These are phyloP conservation scores for Recurvirostra avosetta DNA, from an alignment of 2,113 vertebrate genomes.

Conservation along the genomic window DNA sequence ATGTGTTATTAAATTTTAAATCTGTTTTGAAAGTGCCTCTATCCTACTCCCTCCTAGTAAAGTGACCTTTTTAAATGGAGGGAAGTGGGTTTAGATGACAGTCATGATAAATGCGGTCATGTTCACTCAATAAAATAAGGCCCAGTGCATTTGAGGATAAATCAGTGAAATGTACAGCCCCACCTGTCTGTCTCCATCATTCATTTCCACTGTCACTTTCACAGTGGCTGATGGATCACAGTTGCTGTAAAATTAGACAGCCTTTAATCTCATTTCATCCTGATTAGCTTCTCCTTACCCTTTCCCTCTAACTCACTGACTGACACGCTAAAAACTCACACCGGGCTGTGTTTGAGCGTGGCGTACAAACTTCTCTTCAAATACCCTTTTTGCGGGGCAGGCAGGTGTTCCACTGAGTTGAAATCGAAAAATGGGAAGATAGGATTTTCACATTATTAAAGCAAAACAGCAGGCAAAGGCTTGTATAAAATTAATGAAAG, in stretches of 20 bases:
- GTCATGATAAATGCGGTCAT: slow-evolving; percentile 99
- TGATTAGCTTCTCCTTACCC: slow-evolving; percentile 95
- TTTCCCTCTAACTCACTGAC: slow-evolving; percentile 93
- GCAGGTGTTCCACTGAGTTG: slow-evolving; percentile 43
- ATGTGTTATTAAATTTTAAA: slow-evolving; percentile 77
- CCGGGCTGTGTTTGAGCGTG: slow-evolving; percentile 68
- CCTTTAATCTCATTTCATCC: slow-evolving; percentile 99
- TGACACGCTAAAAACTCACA: slow-evolving; percentile 89
- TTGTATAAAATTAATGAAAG: neutral
- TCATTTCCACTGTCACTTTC: slow-evolving; percentile 99
- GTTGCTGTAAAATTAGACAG: slow-evolving; percentile 99
- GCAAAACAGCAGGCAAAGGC: slow-evolving; percentile 19
- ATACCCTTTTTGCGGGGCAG: slow-evolving; percentile 62
- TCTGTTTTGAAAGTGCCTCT: slow-evolving; percentile 81
- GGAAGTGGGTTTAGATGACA: slow-evolving; percentile 98
- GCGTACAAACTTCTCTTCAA: slow-evolving; percentile 81
- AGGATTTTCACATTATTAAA: slow-evolving; percentile 23
- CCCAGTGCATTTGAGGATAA: slow-evolving; percentile 98
- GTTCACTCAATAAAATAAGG: slow-evolving; percentile 99
- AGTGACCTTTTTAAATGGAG: slow-evolving; percentile 98
- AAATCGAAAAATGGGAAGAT: slow-evolving; percentile 12
- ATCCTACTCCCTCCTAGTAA: slow-evolving; percentile 84
- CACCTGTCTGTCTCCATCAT: slow-evolving; percentile 99
- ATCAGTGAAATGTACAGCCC: slow-evolving; percentile 99
- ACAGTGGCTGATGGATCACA: slow-evolving; percentile 98